Evolutionary conservation across 2,797 vertebrate species (phyloP).

Genomic region (Halcyon chelicuti): DNA sequence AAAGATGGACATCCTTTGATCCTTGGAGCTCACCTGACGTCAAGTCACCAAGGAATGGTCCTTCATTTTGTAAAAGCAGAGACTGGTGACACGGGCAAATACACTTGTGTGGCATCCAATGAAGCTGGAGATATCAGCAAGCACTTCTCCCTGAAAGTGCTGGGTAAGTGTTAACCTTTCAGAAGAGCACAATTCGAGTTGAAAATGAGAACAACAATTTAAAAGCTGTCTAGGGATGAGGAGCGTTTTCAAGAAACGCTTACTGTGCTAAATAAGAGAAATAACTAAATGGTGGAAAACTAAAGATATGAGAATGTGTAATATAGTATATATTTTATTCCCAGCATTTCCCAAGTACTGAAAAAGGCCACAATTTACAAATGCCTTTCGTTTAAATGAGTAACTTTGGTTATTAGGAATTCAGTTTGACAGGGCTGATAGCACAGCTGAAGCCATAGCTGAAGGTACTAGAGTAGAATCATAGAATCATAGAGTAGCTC

Average conservation of each 20-base stretch:
- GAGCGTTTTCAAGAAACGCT: neutral
- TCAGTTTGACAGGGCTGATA: neutral
- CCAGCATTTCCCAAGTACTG: neutral
- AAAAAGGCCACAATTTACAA: neutral
- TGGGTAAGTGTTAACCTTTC: conserved; percentile 81
- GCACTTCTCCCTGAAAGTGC: conserved; percentile 88
- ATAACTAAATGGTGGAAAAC: neutral
- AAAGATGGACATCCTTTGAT: conserved; percentile 78
- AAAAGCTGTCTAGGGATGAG: neutral
- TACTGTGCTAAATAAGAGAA: neutral
- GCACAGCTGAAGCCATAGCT: neutral
- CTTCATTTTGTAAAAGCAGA: conserved; percentile 80
- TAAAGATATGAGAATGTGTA: neutral
- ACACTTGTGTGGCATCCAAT: conserved; percentile 89
- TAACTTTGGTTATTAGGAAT: neutral
- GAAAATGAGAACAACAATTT: neutral
- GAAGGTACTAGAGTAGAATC: neutral
- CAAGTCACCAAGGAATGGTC: conserved; percentile 83
- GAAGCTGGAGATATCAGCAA: conserved; percentile 89
- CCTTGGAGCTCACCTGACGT: conserved; percentile 54
- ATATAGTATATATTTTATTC: neutral
- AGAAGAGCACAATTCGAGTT: neutral
- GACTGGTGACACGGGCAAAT: conserved; percentile 83
- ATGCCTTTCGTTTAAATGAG: neutral
- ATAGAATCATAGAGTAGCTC: no score